A percentile compares a stretch with the other conserved stretches of the same genome.
Conservation (phyloP, 2,797 vertebrate genomes). For the Anabas testudineus region DNA sequence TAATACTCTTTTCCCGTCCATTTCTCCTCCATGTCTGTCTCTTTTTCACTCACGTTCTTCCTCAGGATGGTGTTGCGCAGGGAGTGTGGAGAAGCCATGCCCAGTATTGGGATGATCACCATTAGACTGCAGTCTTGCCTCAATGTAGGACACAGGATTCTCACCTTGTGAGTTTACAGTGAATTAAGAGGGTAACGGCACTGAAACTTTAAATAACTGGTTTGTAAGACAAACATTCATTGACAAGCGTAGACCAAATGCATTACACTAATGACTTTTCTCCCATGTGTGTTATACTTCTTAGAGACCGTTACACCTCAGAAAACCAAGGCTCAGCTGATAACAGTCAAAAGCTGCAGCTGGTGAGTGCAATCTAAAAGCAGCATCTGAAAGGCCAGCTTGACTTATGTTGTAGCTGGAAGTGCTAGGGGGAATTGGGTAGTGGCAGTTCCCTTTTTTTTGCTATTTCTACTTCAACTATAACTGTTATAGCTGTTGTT, state of each 20-base stretch:
- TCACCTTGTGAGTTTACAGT: slow-evolving; percentile 72
- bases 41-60: slow-evolving; percentile 1
- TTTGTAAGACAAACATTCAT: no score
- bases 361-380: slow-evolving; percentile 69
- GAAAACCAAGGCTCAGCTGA: slow-evolving; percentile 65
- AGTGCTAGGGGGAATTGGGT: neutral
- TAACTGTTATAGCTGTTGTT: no score
- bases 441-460: neutral
- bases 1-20: neutral
- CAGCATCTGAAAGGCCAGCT: neutral
- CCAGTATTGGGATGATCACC: slow-evolving; percentile 79
- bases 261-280: neutral
- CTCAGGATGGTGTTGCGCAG: slow-evolving; percentile 77
- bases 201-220: no score
- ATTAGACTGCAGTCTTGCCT: slow-evolving; percentile 80
- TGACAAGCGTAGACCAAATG: neutral
- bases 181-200: no score
- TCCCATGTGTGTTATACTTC: slow-evolving; percentile 11
- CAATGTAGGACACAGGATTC: slow-evolving; percentile 66
- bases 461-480: neutral
- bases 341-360: slow-evolving; percentile 68
- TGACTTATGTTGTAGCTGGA: slow-evolving; percentile 1
- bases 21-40: neutral
- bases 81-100: slow-evolving; percentile 75
- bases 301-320: slow-evolving; percentile 57